A percentile compares a stretch with the other conserved stretches of the same genome.
These are phyloP conservation scores for Nephrocerus scutellatus DNA, from an alignment of 2,888 invertebrate species.

Conservation along the genomic window DNA sequence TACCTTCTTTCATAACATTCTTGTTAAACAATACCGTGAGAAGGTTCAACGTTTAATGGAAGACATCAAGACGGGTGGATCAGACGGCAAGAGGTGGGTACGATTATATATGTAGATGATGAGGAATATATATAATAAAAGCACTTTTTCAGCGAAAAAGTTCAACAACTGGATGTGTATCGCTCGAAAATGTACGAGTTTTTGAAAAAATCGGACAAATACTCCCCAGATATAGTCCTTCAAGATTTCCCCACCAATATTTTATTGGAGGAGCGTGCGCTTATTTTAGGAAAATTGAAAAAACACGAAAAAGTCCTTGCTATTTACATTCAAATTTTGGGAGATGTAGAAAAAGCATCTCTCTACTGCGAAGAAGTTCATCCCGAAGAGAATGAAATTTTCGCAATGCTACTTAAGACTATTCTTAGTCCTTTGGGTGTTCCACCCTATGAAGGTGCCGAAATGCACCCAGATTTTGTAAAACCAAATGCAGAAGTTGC, in stretches of 20 bases:
- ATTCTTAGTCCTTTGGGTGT: constrained; percentile 49
- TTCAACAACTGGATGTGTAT: constrained; percentile 39
- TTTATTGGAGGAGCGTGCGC: constrained; percentile 86
- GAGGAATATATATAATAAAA: background rate
- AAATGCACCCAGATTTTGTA: constrained; percentile 55
- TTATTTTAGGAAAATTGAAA: constrained; percentile 86
- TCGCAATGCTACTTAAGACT: constrained; percentile 44
- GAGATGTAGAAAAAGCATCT: constrained; percentile 76
- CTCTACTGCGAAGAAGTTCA: constrained; percentile 75
- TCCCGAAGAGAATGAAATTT: constrained; percentile 42
- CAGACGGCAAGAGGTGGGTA: constrained; percentile 12
- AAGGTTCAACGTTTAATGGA: constrained; percentile 51
- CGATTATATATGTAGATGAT: constrained; percentile 6
- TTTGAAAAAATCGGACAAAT: constrained; percentile 70
- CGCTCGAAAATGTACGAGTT: constrained; percentile 64
- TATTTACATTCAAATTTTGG: constrained; percentile 83
- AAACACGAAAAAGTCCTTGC: constrained; percentile 87
- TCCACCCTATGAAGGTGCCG: constrained; percentile 41
- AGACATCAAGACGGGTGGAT: constrained; percentile 32
- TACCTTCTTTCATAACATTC: constrained; percentile 80
- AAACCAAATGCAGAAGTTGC: constrained; percentile 74
- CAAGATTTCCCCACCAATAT: constrained; percentile 78
- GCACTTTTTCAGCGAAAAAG: constrained; percentile 17
- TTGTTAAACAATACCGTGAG: constrained; percentile 84
- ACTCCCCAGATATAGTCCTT: constrained; percentile 79